These are phyloP conservation scores for Uria aalge DNA, from an alignment of 2,113 vertebrate species.

Conservation along the genomic window DNA sequence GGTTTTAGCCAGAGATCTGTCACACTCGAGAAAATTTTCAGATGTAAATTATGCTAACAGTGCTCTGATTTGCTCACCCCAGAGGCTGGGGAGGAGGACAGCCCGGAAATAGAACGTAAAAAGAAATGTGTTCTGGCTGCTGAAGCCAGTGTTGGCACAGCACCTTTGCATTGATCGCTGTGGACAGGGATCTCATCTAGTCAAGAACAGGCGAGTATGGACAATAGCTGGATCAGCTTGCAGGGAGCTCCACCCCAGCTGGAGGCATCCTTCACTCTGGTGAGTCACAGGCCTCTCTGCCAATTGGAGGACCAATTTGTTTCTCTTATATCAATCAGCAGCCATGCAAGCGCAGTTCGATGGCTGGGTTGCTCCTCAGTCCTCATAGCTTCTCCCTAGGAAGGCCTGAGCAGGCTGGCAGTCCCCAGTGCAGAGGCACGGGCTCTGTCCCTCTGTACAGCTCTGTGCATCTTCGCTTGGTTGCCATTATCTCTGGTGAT, in stretches of 20 bases:
- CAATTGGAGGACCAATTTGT: not conserved
- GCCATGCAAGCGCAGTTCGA: not conserved
- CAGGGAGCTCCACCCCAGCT: constrained; percentile 7
- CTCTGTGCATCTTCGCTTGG: not conserved
- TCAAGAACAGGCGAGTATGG: not conserved
- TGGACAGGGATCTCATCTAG: not conserved
- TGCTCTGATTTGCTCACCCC: not conserved
- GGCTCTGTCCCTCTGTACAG: not conserved
- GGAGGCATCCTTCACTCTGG: not conserved
- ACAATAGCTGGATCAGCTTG: constrained; percentile 34
- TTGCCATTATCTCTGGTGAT: not conserved
- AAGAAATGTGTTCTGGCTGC: not conserved
- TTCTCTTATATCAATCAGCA: not conserved
- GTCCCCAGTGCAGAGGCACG: not conserved
- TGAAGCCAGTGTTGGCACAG: not conserved
- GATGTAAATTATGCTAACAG: not conserved
- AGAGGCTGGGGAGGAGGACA: not conserved
- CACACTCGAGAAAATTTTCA: not conserved
- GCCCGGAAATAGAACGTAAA: not conserved
- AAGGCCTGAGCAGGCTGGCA: not conserved
- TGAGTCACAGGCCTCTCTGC: not conserved
- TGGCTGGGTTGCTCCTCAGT: not conserved
- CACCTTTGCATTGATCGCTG: not conserved
- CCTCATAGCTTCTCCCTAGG: not conserved
- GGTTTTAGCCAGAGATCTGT: not conserved